Conservation (phyloP, 2,888 invertebrate species). For the Heliconius aoede region DNA sequence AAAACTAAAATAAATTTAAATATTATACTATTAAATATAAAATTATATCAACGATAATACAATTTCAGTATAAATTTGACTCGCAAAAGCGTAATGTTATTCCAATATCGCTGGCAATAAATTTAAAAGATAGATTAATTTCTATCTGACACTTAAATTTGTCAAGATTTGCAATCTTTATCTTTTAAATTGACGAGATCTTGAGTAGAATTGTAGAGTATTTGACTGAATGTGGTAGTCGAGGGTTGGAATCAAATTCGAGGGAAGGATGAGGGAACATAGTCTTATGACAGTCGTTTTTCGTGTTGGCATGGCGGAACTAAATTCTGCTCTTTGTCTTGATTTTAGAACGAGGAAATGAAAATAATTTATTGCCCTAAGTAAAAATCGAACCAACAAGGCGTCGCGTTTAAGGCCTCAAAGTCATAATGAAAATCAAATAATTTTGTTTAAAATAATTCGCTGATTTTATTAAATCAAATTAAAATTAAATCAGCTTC, state of each 20-base stretch:
- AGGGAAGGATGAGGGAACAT: neutral
- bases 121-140: slow-evolving; percentile 20
- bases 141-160: slow-evolving; percentile 22
- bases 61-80: slow-evolving; percentile 16
- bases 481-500: no score
- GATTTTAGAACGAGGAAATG: no score
- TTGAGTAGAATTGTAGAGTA: neutral
- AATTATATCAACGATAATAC: neutral
- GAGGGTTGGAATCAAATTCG: neutral
- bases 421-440: no score
- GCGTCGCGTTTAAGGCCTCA: no score
- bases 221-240: neutral
- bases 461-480: no score
- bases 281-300: neutral
- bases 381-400: no score
- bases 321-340: no score
- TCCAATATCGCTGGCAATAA: slow-evolving; percentile 24
- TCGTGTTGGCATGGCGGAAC: no score
- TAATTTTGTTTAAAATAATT: no score
- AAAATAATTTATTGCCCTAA: no score
- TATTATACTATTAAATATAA: neutral
- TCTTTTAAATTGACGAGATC: slow-evolving; percentile 10
- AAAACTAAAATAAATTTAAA: neutral
- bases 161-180: slow-evolving; percentile 18
- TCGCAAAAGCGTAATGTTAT: slow-evolving; percentile 21